Evolutionary conservation across 2,797 vertebrate species (phyloP), one percentile per base, ranked within the genome.

Genomic region (Micropoecilia bifurca): DNA sequence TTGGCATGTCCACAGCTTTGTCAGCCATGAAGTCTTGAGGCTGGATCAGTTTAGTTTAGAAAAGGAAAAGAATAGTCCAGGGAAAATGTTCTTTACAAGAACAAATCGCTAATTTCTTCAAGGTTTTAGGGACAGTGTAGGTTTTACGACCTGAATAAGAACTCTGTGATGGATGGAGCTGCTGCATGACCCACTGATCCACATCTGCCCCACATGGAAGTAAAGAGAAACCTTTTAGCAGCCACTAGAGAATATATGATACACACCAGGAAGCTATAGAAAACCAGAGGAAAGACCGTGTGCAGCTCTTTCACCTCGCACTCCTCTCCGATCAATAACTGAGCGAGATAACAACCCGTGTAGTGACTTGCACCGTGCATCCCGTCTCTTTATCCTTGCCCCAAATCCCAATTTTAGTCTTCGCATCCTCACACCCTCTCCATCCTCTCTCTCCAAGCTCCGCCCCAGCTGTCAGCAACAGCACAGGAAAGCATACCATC

Each of bases 271-370:
- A 85, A 79, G 78, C 75, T 76, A 75, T 43, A 77, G 82, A 80
- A 80, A 82, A 90, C 78, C 75, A 48, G 66, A 73, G 66, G 83
- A 84, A 89, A 80, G 82, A 81, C 84, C 59, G 77, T 50, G 76
- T 69, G 77, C 76, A 79, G 81, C 85, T 87, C 85, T 82, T 85
- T 88, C 83, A 85, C 84, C 77, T 80, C 68, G 9, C 74, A 63
- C 75, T 89, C 63, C 68, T 78, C 81, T 79, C 78, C 73, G 68
- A 93, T 93, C 92, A 92, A 90, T 91, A 80, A 71, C 81, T 71
- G 55, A 85, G 80, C 85, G 77, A 28, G 87, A 92, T 90, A 92
- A 90, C 80, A 82, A 33, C 80, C 81, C 86, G 80, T 83, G 74
- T 36, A 71, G 88, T 92, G 89, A 86, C 85, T 74, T 30, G 77